These are phyloP conservation scores for Pterocles burchelli DNA, from an alignment of 2,113 vertebrate species.

Conservation along the genomic window DNA sequence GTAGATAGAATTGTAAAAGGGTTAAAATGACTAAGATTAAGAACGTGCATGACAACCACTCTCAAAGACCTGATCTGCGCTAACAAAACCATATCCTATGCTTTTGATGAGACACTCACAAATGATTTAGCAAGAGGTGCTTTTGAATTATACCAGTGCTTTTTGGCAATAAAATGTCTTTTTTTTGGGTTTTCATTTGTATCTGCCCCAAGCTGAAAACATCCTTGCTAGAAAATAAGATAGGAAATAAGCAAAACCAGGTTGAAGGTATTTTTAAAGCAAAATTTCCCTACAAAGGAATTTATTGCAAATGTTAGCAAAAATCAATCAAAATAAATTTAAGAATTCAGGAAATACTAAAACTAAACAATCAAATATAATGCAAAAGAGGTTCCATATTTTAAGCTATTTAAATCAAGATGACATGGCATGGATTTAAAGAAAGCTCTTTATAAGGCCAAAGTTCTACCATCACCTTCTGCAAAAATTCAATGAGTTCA, in stretches of 20 bases:
- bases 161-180: conserved; percentile 67
- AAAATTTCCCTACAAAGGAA: not conserved
- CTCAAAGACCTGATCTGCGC: conserved; percentile 47
- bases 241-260: conserved; percentile 23
- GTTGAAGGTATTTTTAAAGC: conserved; percentile 28
- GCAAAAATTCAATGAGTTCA: not conserved
- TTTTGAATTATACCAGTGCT: conserved; percentile 72
- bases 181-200: conserved; percentile 44
- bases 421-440: not conserved
- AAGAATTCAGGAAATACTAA: conserved; percentile 24
- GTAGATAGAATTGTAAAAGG: conserved; percentile 34
- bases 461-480: conserved; percentile 21
- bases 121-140: conserved; percentile 63
- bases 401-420: conserved; percentile 26
- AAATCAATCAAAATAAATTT: conserved; percentile 26
- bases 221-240: conserved; percentile 55
- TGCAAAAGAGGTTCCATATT: conserved; percentile 2
- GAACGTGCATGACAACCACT: conserved; percentile 50
- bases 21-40: conserved; percentile 55
- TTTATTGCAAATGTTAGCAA: conserved; percentile 31
- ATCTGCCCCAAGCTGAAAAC: conserved; percentile 56
- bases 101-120: conserved; percentile 73
- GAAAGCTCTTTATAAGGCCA: not conserved
- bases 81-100: conserved; percentile 53
- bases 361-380: not conserved